Percentiles rank a stretch among this genome's conserved stretches.
phyloP scores from a whole-genome alignment of 2,113 vertebrate genomes.

The Hemichromis elongatus region DNA sequence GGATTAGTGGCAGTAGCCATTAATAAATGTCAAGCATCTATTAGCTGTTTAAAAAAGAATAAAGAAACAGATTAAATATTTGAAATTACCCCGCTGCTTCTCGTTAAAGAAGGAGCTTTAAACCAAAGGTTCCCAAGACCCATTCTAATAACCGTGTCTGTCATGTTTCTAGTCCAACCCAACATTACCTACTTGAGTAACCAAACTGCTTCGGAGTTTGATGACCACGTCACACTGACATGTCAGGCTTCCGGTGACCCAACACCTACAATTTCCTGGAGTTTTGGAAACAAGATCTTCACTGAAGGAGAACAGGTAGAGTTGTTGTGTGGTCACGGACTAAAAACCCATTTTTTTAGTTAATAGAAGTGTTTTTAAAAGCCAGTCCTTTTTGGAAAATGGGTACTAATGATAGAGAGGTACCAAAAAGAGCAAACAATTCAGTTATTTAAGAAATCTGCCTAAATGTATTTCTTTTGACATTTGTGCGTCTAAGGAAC shows the following conservation, averaged over 20 bases:
- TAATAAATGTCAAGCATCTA: background rate
- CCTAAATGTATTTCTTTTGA: background rate
- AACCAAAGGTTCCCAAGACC: background rate
- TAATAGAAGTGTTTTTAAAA: background rate
- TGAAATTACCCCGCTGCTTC: background rate
- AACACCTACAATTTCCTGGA: conserved; percentile 94
- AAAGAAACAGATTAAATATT: background rate
- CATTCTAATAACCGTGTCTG: background rate
- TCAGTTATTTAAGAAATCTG: background rate
- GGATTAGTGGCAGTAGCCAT: background rate
- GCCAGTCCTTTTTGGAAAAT: background rate
- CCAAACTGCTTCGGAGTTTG: conserved; percentile 90
- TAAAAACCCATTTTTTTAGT: background rate
- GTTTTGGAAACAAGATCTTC: conserved; percentile 83
- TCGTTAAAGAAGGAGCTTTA: background rate
- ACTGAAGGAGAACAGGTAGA: conserved; percentile 92
- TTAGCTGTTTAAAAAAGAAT: background rate
- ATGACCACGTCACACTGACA: conserved; percentile 89
- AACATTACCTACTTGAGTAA: conserved; percentile 94
- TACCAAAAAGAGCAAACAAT: background rate
- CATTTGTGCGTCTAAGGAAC: background rate
- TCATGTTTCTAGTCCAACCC: conserved; percentile 71
- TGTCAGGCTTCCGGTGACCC: conserved; percentile 95
- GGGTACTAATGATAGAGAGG: background rate
- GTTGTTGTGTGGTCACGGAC: background rate